Evolutionary conservation across 2,797 vertebrate genomes (phyloP), one percentile per base, ranked within the genome.

Genomic region (Neopelma chrysocephalum): DNA sequence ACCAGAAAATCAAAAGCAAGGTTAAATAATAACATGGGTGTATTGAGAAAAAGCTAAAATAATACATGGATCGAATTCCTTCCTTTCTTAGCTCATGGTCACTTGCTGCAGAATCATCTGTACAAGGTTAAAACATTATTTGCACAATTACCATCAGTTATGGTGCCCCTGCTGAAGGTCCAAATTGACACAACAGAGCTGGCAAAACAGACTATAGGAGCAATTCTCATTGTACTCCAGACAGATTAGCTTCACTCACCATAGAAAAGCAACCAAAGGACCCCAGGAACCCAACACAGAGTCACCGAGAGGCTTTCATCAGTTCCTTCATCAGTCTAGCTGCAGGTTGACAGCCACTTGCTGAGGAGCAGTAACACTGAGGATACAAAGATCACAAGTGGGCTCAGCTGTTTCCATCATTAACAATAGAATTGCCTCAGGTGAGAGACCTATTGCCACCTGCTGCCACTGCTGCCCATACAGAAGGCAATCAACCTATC

Each of bases 291-390:
- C 5, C 4, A 21, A 15, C 2, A 18, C 14, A 71, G 2, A 3
- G 13, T n/a, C 36, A 34, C 22, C 0, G 6, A 29, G 4, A 3
- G 0, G 0, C 12, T 45, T 71, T 51, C 38, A 8, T 4, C 19
- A 1, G 1, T 23, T 61, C 18, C 15, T 78, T 23, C 7, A 36
- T 7, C 38, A 69, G 11, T 32, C 50, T 27, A 76, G 2, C 15
- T 45, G 2, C 12, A 68, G 14, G 10, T 22, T 42, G 2, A 32
- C 12, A 57, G 0, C 18, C 15, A 21, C 4, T 18, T 80, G 3
- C 29, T 58, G 27, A 68, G 27, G 15, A 78, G 10, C 8, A 31
- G 32, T 31, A 54, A 88, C 23, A 82, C 29, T 43, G 26, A 48
- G 51, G 36, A 47, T 19, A 8, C 13, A 43, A 81, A n/a, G 53